Conservation (phyloP, 2,113 vertebrate genomes). For the Odocoileus hemionus region DNA sequence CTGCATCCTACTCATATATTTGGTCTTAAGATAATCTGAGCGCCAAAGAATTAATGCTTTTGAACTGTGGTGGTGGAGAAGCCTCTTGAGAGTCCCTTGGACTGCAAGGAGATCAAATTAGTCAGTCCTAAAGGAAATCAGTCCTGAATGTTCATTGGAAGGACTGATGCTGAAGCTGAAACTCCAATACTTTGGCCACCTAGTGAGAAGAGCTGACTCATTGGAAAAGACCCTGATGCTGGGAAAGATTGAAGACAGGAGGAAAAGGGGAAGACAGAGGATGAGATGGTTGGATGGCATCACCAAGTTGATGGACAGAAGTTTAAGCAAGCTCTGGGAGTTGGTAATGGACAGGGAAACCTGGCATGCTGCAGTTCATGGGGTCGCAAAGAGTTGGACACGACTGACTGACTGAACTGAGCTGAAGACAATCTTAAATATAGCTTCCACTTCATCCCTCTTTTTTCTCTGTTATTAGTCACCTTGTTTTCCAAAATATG, state of each 20-base stretch:
- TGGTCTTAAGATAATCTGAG: neutral
- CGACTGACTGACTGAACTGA: neutral
- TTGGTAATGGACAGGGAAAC: neutral
- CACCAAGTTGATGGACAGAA: neutral
- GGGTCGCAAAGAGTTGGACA: neutral
- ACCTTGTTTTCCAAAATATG: neutral
- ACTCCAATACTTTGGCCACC: neutral
- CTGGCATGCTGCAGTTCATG: neutral
- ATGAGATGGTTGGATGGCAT: neutral
- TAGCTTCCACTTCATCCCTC: neutral
- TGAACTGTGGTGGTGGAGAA: neutral
- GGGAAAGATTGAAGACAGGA: neutral
- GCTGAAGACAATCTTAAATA: neutral
- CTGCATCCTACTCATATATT: neutral
- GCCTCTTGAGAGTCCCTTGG: neutral
- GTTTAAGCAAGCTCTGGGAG: neutral
- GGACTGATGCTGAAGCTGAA: neutral
- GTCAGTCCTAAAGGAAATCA: neutral
- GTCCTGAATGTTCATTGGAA: neutral
- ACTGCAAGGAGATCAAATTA: neutral
- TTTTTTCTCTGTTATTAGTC: neutral
- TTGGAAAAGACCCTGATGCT: neutral
- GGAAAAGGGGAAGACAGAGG: neutral
- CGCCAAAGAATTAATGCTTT: fast-evolving
- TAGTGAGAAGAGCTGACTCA: neutral